Percentiles rank a stretch among this genome's conserved stretches.
These are phyloP conservation scores for Etheostoma spectabile DNA, from an alignment of 2,113 vertebrate species.

Conservation along the genomic window DNA sequence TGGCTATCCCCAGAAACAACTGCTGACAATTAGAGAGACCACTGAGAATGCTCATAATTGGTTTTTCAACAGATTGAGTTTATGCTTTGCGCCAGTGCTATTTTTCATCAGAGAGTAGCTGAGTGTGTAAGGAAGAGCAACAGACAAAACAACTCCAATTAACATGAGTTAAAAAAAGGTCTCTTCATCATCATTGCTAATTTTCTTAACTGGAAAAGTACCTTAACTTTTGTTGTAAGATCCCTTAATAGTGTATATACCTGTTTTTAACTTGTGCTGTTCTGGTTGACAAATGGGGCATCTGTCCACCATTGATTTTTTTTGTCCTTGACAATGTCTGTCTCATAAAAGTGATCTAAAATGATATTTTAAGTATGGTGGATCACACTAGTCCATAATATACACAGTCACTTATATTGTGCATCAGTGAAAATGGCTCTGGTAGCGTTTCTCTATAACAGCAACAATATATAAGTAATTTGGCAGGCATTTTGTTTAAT, in stretches of 20 bases:
- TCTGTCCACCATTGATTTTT: constrained; percentile 8
- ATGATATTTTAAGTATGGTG: not conserved
- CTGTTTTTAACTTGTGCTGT: not conserved
- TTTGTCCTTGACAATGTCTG: constrained; percentile 10
- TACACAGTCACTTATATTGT: not conserved
- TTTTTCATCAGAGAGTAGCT: constrained; percentile 15
- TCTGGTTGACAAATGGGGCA: constrained; percentile 26
- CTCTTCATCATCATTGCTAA: not conserved
- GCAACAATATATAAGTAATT: constrained; percentile 8
- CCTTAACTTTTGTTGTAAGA: constrained; percentile 14
- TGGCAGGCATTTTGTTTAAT: constrained; percentile 8
- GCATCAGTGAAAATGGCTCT: not conserved
- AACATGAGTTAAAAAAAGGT: constrained; percentile 1
- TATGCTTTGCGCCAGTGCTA: constrained; percentile 15
- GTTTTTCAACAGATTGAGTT: constrained; percentile 57
- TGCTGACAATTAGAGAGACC: constrained; percentile 27
- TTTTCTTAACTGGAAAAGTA: constrained; percentile 17
- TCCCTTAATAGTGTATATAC: constrained; percentile 11
- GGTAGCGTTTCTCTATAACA: not conserved
- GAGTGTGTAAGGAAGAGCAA: not conserved
- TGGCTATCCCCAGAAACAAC: constrained; percentile 37
- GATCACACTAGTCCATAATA: not conserved
- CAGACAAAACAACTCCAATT: constrained; percentile 23
- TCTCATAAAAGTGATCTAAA: constrained; percentile 15
- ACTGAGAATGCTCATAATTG: constrained; percentile 43